Conservation (phyloP, 2,113 vertebrate genomes). For the Emberiza fucata region DNA sequence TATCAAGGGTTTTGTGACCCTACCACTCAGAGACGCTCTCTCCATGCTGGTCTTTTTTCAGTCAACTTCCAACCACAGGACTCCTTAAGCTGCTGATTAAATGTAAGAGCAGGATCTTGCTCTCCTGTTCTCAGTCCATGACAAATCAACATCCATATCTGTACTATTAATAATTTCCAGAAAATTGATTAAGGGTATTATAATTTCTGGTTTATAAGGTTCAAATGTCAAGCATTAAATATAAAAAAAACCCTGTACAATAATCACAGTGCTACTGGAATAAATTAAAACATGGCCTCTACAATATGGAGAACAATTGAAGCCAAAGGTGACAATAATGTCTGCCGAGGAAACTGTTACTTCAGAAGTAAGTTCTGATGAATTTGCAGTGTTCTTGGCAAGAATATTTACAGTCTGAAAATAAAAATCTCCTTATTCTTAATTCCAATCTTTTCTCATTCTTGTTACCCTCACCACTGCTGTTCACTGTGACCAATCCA, state of each 20-base stretch:
- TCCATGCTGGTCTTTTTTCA: neutral
- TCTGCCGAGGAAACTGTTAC: neutral
- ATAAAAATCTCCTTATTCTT: neutral
- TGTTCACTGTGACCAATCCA: neutral
- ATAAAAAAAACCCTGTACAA: neutral
- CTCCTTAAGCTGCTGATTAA: neutral
- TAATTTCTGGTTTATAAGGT: neutral
- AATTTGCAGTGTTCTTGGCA: neutral
- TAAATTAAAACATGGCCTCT: neutral
- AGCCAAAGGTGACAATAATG: neutral
- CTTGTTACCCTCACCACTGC: accelerated
- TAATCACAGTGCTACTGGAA: neutral
- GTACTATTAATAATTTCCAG: neutral
- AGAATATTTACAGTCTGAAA: neutral
- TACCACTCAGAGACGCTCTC: neutral
- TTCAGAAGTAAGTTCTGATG: neutral
- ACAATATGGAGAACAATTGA: neutral
- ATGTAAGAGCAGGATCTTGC: neutral
- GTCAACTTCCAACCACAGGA: neutral
- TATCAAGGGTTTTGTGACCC: neutral
- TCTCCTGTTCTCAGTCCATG: neutral
- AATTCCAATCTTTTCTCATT: neutral
- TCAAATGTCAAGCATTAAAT: neutral
- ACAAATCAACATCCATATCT: neutral
- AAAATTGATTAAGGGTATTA: neutral